Evolutionary conservation across 2,113 vertebrate genomes (phyloP), one percentile per base, ranked within the genome.

Genomic region (Lagopus leucura): DNA sequence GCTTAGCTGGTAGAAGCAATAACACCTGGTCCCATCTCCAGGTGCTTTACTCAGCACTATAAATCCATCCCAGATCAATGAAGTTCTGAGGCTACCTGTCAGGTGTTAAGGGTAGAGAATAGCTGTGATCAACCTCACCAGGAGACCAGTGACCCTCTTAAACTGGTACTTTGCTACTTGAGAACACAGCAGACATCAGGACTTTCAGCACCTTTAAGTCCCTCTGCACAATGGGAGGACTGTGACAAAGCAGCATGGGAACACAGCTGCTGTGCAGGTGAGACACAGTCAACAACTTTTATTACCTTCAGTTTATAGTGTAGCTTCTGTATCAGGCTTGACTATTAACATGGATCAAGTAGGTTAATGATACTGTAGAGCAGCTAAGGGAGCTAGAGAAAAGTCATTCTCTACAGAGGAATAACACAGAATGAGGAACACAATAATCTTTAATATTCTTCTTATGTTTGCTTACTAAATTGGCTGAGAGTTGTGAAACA

Each of bases 371-470:
- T n/a, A n/a, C 64, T 12, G 6, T 30, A 50, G 52, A 90, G 78
- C 22, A 47, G 52, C 47, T 52, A 88, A 78, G 48, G 65, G 45
- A 88, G 55, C 5, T 34, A 38, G 5, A 64, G 32, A 28, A 61
- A 83, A 38, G 69, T 67, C 54, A 38, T 20, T 38, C 43, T 48
- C 52, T 69, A 43, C 18, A 48, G 15, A 89, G n/a, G 20, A 65
- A 12, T 43, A 86, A 60, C 27, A 64, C 69, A 77, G 36, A 58
- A 6, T 20, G 52, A 92, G 32, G 42, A 92, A 81, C 52, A 83
- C 3, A 71, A 47, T 75, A 83, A 94, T 92, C 88, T 96, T 94
- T 94, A 94, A 90, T 95, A 55, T 40, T 61, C 42, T 38, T 95
- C 89, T 90, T 77, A 57, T 69, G 86, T 92, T 96, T 94, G 91